Conservation (phyloP, 2,888 invertebrate genomes). For the Eristalis pertinax region DNA sequence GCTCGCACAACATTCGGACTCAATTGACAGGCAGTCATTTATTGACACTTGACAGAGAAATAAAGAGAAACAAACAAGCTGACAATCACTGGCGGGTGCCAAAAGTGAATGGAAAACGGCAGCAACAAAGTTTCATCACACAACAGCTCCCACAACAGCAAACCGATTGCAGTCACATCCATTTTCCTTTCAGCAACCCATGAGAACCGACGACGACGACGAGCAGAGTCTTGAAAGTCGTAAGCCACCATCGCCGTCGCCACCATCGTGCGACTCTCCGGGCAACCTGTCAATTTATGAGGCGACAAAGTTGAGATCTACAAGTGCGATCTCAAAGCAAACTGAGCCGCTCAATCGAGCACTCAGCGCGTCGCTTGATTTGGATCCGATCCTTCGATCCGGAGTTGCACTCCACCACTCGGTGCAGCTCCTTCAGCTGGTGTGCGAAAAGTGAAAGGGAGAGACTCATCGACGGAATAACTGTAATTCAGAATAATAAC, state of each 20-base stretch:
- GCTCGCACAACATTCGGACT: too few species aligned
- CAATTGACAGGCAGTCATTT: too few species aligned
- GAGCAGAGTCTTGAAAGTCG: neutral
- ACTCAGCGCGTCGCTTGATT: constrained; percentile 23
- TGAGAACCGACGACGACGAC: neutral
- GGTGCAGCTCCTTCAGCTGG: constrained; percentile 2
- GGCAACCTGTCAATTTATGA: constrained; percentile 63
- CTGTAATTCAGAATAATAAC: constrained; percentile 59
- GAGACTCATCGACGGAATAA: constrained; percentile 46
- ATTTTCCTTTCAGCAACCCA: constrained; percentile 35
- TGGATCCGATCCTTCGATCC: constrained; percentile 32
- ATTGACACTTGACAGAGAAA: too few species aligned
- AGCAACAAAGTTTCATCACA: constrained; percentile 34
- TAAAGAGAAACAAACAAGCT: neutral
- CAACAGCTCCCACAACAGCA: constrained; percentile 54
- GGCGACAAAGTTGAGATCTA: constrained; percentile 52
- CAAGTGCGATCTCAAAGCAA: constrained; percentile 43
- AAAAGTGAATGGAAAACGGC: constrained; percentile 59
- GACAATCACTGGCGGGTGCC: constrained; percentile 21
- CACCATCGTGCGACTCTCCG: constrained; percentile 33
- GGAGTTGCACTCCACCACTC: constrained; percentile 3
- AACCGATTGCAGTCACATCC: constrained; percentile 26
- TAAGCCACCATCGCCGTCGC: constrained; percentile 26
- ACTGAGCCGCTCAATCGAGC: constrained; percentile 5
- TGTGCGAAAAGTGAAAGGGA: constrained; percentile 66